Percentiles rank a stretch among this genome's conserved stretches.
These are phyloP conservation scores for Agrotis clavis DNA, from an alignment of 2,888 invertebrate species.

Conservation along the genomic window DNA sequence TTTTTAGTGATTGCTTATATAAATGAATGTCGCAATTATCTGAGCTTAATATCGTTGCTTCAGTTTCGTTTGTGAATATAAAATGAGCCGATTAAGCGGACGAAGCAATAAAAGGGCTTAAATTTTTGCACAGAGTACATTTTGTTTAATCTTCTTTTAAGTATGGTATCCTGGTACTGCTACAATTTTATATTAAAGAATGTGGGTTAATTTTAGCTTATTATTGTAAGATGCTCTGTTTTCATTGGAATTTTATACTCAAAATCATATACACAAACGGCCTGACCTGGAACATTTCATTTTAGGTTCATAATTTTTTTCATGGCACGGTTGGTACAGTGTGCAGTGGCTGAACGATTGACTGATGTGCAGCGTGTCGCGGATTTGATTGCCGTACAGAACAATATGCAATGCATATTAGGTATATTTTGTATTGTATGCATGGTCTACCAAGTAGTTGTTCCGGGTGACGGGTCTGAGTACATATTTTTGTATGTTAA, in stretches of 20 bases:
- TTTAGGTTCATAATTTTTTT: too few relatives aligned
- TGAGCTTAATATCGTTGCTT: slow-evolving; percentile 45
- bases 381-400: too few relatives aligned
- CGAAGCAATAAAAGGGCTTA: slow-evolving; percentile 25
- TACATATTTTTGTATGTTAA: too few relatives aligned
- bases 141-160: slow-evolving; percentile 26
- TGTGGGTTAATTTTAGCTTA: neutral
- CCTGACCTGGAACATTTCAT: too few relatives aligned
- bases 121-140: slow-evolving; percentile 8
- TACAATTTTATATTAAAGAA: neutral
- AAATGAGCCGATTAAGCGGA: slow-evolving; percentile 44
- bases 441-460: too few relatives aligned
- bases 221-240: neutral
- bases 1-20: slow-evolving; percentile 34
- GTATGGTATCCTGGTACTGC: neutral
- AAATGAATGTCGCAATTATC: slow-evolving; percentile 44
- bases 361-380: too few relatives aligned
- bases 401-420: too few relatives aligned
- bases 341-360: too few relatives aligned
- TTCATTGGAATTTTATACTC: neutral
- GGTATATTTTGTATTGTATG: too few relatives aligned
- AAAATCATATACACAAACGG: too few relatives aligned
- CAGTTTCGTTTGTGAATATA: slow-evolving; percentile 42
- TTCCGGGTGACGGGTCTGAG: too few relatives aligned
- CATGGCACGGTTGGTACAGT: accelerated